phyloP scores from a whole-genome alignment of 2,113 vertebrate species.

The Phylloscopus whistleri region DNA sequence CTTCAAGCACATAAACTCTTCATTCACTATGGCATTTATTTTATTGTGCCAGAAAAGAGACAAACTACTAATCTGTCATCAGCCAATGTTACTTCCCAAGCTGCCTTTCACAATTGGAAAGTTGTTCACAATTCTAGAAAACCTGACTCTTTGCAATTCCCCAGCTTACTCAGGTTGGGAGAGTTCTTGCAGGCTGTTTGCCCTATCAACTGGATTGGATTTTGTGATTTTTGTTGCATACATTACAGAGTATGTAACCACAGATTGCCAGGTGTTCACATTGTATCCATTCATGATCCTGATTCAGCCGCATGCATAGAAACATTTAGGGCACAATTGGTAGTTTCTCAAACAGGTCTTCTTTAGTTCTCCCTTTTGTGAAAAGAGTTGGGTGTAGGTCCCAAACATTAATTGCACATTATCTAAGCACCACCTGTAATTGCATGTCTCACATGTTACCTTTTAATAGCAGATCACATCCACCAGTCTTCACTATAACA shows the following conservation, averaged over 20 bases:
- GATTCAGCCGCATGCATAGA: conserved; percentile 6
- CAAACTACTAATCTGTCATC: background rate
- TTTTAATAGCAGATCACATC: conserved; percentile 36
- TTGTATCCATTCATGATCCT: background rate
- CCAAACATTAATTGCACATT: background rate
- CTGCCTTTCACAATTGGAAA: conserved; percentile 26
- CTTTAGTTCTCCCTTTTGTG: conserved; percentile 20
- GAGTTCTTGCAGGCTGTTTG: conserved; percentile 12
- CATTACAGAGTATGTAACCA: conserved; percentile 50
- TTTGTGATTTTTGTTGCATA: conserved; percentile 30
- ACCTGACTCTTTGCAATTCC: conserved; percentile 24
- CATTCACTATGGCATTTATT: conserved; percentile 14
- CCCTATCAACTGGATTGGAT: background rate
- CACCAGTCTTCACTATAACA: conserved; percentile 47
- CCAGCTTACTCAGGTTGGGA: background rate
- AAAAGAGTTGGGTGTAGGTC: conserved; percentile 18
- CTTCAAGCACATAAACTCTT: conserved; percentile 1
- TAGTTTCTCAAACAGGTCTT: background rate
- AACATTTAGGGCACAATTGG: conserved; percentile 16
- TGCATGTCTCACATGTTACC: conserved; percentile 53
- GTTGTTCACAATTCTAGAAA: background rate
- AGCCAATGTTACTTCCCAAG: background rate
- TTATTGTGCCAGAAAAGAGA: conserved; percentile 28
- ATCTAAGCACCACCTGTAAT: conserved; percentile 21
- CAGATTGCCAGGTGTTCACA: conserved; percentile 45